Percentiles rank a stretch among this genome's conserved stretches.
Conservation (phyloP, 92 coral and sea anemone genomes). For the Zoanthus gigantus region DNA sequence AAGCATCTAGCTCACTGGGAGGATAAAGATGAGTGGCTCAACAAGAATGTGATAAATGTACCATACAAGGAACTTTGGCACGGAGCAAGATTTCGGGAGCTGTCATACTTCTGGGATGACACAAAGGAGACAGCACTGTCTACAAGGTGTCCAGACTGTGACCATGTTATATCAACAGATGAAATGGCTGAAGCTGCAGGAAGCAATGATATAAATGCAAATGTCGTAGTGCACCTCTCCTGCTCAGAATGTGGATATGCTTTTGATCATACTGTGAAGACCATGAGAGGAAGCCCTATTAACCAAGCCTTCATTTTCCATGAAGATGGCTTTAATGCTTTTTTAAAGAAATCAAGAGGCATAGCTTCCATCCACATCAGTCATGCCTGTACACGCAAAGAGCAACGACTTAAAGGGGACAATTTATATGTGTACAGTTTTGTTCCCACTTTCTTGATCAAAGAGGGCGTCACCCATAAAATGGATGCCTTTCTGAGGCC, state of each 20-base stretch:
- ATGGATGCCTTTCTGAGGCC: constrained; percentile 66
- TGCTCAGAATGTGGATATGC: constrained; percentile 37
- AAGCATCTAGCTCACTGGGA: constrained; percentile 52
- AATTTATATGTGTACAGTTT: constrained; percentile 43
- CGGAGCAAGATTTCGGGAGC: constrained; percentile 35
- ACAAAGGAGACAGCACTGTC: constrained; percentile 36
- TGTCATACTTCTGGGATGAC: constrained; percentile 53
- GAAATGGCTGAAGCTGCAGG: constrained; percentile 22
- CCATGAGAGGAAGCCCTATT: constrained; percentile 49
- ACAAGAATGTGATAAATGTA: not conserved
- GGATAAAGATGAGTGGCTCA: constrained; percentile 45
- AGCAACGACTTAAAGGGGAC: constrained; percentile 24
- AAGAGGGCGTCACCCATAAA: constrained; percentile 63
- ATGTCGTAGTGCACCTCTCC: not conserved
- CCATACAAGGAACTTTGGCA: constrained; percentile 27
- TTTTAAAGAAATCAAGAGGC: constrained; percentile 51
- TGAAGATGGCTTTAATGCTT: constrained; percentile 57
- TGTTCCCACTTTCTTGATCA: constrained; percentile 50
- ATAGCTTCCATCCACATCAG: constrained; percentile 50
- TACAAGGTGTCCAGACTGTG: constrained; percentile 37
- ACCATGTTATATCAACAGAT: not conserved
- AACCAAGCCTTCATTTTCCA: constrained; percentile 59
- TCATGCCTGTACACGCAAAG: constrained; percentile 48
- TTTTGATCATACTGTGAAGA: not conserved
- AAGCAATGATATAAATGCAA: too few species aligned